These are phyloP conservation scores for zebrafish (Danio rerio) DNA, from an alignment of 2,113 vertebrate species.

Conservation along the genomic window GRCz12tu NC_133188.1:14291001-14291500, in stretches of 20 bases:
- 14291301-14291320: slow-evolving; percentile 19
- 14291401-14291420: slow-evolving; percentile 28
- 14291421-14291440: slow-evolving; percentile 24
- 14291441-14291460: slow-evolving; percentile 22
- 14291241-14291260: slow-evolving; percentile 7
- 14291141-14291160: slow-evolving; percentile 25
- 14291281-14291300: background rate
- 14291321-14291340: slow-evolving; percentile 17
- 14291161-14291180: slow-evolving; percentile 52
- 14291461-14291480: background rate
- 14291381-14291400: slow-evolving; percentile 46
- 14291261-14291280: slow-evolving; percentile 23
- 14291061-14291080: slow-evolving; percentile 45
- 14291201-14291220: slow-evolving; percentile 41
- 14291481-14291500: background rate
- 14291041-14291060: slow-evolving; percentile 48
- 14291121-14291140: slow-evolving; percentile 36
- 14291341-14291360: slow-evolving; percentile 26
- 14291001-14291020: background rate
- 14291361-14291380: slow-evolving; percentile 38
- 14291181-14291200: slow-evolving; percentile 43
- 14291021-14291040: background rate
- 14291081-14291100: slow-evolving; percentile 36
- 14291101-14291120: slow-evolving; percentile 43
- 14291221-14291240: slow-evolving; percentile 39